phyloP scores from a whole-genome alignment of 2,113 vertebrate genomes.

The Reinhardtius hippoglossoides region DNA sequence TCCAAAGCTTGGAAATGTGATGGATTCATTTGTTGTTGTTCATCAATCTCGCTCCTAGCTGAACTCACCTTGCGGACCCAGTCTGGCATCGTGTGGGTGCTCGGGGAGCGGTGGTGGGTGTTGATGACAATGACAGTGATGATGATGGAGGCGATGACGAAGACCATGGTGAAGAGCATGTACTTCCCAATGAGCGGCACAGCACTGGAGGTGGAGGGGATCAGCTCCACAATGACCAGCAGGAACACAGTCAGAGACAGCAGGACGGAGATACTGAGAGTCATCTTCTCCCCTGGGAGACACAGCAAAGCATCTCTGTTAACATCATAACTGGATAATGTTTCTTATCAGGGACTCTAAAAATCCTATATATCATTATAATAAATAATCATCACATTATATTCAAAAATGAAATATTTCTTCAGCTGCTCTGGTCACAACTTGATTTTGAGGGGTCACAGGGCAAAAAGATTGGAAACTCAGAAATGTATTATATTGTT shows the following conservation, averaged over 20 bases:
- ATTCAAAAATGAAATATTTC: too few species aligned
- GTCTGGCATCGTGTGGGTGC: slow-evolving; percentile 93
- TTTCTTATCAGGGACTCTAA: too few species aligned
- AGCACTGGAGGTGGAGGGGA: slow-evolving; percentile 95
- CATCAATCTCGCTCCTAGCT: slow-evolving; percentile 70
- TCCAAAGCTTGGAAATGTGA: neutral
- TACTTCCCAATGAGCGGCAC: slow-evolving; percentile 98
- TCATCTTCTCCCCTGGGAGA: slow-evolving; percentile 97
- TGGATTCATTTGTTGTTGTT: neutral
- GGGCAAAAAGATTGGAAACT: too few species aligned
- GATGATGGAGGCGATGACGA: slow-evolving; percentile 96
- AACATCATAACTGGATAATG: too few species aligned
- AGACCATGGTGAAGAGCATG: slow-evolving; percentile 99
- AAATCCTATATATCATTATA: too few species aligned
- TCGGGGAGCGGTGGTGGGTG: slow-evolving; percentile 96
- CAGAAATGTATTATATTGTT: too few species aligned
- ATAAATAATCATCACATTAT: too few species aligned
- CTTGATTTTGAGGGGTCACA: too few species aligned
- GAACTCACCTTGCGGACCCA: slow-evolving; percentile 94
- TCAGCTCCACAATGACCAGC: slow-evolving; percentile 97
- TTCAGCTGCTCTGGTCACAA: too few species aligned
- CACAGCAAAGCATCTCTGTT: slow-evolving; percentile 5
- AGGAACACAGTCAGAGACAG: slow-evolving; percentile 97
- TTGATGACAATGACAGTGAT: slow-evolving; percentile 98
- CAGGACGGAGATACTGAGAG: slow-evolving; percentile 94